Base-by-base conservation (phyloP, 2,797 vertebrate genomes). In the Xyrichtys novacula region DNA sequence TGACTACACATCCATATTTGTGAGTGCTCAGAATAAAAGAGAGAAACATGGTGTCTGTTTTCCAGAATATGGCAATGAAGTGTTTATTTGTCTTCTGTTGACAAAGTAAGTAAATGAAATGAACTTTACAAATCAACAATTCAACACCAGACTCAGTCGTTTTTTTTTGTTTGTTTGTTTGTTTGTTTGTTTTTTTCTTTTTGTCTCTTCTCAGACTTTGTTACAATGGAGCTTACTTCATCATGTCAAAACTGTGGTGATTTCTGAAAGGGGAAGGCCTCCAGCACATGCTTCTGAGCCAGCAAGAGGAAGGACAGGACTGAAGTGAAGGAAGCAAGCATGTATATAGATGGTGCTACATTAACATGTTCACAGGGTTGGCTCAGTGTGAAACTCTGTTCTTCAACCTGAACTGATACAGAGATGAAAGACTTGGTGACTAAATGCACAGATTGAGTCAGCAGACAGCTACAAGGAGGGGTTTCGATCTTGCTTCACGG, bases 1-100 rank as follows among this genome's bases (percentile, higher is more conserved):
- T n/a, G n/a, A n/a, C n/a, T n/a, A n/a, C n/a, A n/a, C n/a, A n/a
- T n/a, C n/a, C n/a, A n/a, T n/a, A n/a, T n/a, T n/a, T n/a, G n/a
- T n/a, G n/a, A 34, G 32, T 12, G 32, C 11, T n/a, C n/a, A 12
- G 38, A 64, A 72, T 15, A 67, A 69, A 65, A 3, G 32, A 77
- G 38, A 60, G 54, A 40, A 8, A 78, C 20, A 34, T 31, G 44
- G 44, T 15, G 25, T 50, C 38, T n/a, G 65, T 69, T 84, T 85
- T 82, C 63, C 84, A 88, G 80, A 85, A 87, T 84, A 87, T 87
- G 86, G 73, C 78, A 86, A 88, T 79, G 78, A 83, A 80, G 73
- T 79, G 58, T 91, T 90, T 89, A 89, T 89, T 68, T 44, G 71
- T 84, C 73, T 76, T 83, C 50, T 48, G 67, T 85, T 72, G 60